Conservation (phyloP, 23 tunicate species). For the Trididemnum miniatum region DNA sequence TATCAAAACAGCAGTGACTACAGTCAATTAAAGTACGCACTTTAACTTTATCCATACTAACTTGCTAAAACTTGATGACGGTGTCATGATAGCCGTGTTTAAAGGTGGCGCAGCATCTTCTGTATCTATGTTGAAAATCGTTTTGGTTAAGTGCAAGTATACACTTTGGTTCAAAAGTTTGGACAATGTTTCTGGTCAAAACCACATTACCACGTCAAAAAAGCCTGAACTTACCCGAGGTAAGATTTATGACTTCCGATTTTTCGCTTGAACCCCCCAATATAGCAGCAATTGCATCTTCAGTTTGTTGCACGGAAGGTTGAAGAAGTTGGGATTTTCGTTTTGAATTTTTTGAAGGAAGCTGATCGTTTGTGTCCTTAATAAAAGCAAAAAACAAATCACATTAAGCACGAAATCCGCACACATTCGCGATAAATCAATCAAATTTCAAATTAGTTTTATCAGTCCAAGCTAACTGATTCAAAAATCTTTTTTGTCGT, state of each 20-base stretch:
- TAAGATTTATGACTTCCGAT: not conserved
- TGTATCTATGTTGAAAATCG: not conserved
- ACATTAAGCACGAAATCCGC: no score
- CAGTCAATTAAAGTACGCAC: no score
- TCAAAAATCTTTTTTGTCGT: no score
- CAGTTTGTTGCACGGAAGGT: conserved; percentile 67
- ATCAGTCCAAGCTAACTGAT: no score
- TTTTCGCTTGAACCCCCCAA: conserved; percentile 17
- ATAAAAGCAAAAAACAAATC: no score
- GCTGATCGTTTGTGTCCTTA: not conserved
- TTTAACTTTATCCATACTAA: conserved; percentile 5
- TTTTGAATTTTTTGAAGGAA: not conserved
- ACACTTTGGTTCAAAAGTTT: no score
- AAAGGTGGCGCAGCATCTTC: not conserved
- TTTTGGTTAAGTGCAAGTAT: no score
- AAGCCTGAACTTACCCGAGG: not conserved
- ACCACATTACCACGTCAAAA: no score
- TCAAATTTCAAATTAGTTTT: no score
- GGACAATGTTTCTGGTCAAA: no score
- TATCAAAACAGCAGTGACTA: no score
- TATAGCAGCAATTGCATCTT: conserved; percentile 85
- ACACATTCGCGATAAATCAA: no score
- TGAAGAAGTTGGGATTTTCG: conserved; percentile 51
- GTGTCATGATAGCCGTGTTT: conserved; percentile 42
- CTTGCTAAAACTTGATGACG: conserved; percentile 39